phyloP scores from a whole-genome alignment of 35 echinoderm and acorn worm species.

The Ptychodera flava region DNA sequence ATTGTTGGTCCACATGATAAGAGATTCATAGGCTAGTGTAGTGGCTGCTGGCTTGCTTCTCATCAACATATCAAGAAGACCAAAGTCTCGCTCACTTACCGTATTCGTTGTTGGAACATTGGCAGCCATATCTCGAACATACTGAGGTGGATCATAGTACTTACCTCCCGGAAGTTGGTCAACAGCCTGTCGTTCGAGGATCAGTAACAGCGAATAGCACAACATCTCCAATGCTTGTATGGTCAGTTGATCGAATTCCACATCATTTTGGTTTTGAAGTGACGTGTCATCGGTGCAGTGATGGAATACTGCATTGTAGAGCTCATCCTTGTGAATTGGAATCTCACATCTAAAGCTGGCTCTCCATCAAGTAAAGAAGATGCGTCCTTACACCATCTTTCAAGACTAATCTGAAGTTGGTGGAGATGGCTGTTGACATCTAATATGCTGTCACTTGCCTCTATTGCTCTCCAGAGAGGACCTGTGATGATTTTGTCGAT shows the following conservation, averaged over 20 bases:
- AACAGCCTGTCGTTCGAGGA: conserved; percentile 35
- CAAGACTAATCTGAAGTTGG: conserved; percentile 17
- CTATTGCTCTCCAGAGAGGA: conserved; percentile 28
- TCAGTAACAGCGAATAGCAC: conserved; percentile 36
- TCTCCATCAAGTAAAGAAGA: conserved; percentile 21
- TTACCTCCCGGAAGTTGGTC: conserved; percentile 32
- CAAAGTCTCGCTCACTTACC: conserved; percentile 49
- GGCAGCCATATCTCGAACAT: too few species aligned
- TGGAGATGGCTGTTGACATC: neutral
- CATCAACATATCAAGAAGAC: conserved; percentile 32
- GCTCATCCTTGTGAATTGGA: conserved; percentile 10
- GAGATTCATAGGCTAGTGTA: neutral
- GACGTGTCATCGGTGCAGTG: neutral
- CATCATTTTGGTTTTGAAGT: neutral
- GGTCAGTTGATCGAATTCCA: conserved; percentile 15
- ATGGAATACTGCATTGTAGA: conserved; percentile 9
- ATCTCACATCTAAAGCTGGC: neutral
- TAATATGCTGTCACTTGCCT: neutral
- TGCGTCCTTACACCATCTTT: conserved; percentile 21
- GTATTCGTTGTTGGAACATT: conserved; percentile 62
- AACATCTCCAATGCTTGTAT: conserved; percentile 38
- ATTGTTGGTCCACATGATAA: conserved; percentile 7
- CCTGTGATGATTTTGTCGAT: conserved; percentile 51
- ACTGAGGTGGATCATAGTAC: conserved; percentile 18
- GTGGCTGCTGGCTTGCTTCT: conserved; percentile 35